Evolutionary conservation across 1,140 invertebrate genomes (phyloP), one percentile per base, ranked within the genome.

Genomic region (Drosophila tristis): DNA sequence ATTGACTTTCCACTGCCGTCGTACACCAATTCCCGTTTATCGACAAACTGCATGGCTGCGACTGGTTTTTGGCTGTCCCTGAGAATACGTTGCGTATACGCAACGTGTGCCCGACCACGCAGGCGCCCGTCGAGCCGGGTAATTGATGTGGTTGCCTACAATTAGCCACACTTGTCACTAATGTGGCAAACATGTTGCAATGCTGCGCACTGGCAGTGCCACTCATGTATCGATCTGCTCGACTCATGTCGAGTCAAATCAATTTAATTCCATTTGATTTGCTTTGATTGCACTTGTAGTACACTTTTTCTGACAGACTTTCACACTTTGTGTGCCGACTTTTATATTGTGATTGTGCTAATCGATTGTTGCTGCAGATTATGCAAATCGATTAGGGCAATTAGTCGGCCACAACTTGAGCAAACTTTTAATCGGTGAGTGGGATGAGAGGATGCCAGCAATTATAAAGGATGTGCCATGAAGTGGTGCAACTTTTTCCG

Each of bases 11-110:
- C 49, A 39, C 13, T 42, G 16, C 15, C 31, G 31, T 16, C 5
- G 15, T 23, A 44, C n/a, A 43, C 45, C 35, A 70, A 26, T 50
- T 71, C 67, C 67, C 53, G 67, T 71, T 58, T 50, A 29, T 45
- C 65, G 35, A 49, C 51, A 70, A 71, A 71, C 67, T 71, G 66
- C 64, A 66, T 8, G 16, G 15, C 47, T 78, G 68, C 78, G 68
- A 84, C 80, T 84, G 80, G 80, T 84, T 78, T 72, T 65, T 48
- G 60, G 57, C 56, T 62, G 75, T 74, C 70, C 71, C 51, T 50
- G 62, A 72, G 39, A 67, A 64, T 84, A 80, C 80, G 80, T 84
- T 84, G 80, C 80, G 80, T 84, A 84, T 76, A 84, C 80, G 80
- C 80, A 84, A 49, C 48, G 58, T 72, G 80, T 48, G 57, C 39